phyloP scores from a whole-genome alignment of 2,797 vertebrate species.

The Sebastolobus altivelis region DNA sequence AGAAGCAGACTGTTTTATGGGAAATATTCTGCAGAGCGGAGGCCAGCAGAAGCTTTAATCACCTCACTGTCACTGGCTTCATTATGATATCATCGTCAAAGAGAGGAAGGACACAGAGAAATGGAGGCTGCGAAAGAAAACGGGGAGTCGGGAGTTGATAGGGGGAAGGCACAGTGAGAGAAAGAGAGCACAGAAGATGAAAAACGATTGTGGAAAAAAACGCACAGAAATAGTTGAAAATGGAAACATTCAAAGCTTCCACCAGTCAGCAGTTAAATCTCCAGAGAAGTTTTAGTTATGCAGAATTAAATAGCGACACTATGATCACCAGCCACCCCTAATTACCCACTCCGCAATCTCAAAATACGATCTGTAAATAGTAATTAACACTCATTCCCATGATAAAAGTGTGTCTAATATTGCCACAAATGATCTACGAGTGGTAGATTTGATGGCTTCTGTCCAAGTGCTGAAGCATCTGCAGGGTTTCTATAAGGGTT shows the following conservation, averaged over 20 bases:
- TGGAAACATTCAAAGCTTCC: constrained; percentile 19
- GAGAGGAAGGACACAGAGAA: constrained; percentile 37
- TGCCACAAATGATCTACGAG: constrained; percentile 37
- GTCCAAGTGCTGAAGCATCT: constrained; percentile 23
- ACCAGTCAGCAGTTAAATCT: constrained; percentile 26
- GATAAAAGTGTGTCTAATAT: constrained; percentile 42
- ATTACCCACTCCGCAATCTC: constrained; percentile 59
- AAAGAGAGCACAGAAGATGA: constrained; percentile 26
- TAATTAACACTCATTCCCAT: constrained; percentile 54
- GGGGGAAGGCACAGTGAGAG: not conserved
- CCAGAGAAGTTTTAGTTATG: constrained; percentile 10
- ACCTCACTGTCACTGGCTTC: constrained; percentile 56
- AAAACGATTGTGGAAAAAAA: constrained; percentile 8
- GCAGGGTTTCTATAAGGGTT: constrained; percentile 21
- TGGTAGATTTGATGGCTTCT: constrained; percentile 43
- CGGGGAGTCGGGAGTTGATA: constrained; percentile 4
- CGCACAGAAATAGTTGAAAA: constrained; percentile 25
- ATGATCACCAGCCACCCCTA: constrained; percentile 37
- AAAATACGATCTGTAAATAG: constrained; percentile 65
- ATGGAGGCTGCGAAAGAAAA: constrained; percentile 31
- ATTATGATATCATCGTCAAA: constrained; percentile 53
- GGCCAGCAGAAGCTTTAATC: constrained; percentile 64
- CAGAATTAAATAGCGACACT: constrained; percentile 16
- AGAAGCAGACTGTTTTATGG: constrained; percentile 32
- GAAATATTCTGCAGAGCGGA: constrained; percentile 45